Evolutionary conservation across 2,888 invertebrate species (phyloP), one percentile per base, ranked within the genome.

Genomic region (Spialia ferax): DNA sequence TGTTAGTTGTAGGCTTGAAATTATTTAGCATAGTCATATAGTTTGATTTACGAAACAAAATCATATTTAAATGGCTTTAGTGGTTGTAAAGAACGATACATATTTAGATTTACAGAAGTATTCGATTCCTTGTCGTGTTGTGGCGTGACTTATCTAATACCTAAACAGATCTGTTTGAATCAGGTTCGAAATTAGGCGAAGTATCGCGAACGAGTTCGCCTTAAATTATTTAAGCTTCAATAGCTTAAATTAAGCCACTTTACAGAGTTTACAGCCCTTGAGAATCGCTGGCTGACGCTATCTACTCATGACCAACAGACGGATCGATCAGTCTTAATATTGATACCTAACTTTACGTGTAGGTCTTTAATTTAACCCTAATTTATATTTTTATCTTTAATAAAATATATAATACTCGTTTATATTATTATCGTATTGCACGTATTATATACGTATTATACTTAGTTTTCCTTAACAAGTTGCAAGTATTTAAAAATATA

Each of bases 1-100:
- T 42, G 57, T 57, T 55, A 45, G 22, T 50, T 23, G 32, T 11
- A 57, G 48, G 50, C 35, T 23, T 22, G 26, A 13, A 52, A 6
- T 26, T 52, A 18, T 42, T 15, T 11, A 11, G 32, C 8, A 10
- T 11, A 11, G 1, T 32, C 32, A 7, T 32, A 32, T 32, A 32
- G 11, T 32, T 32, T 11, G 10, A 11, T 8, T 8, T 32, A 32
- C 11, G 32, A 32, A 32, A 32, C 10, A 32, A 11, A 11, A n/a
- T 11, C 8, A 7, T 11, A 2, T 32, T 11, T 1, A 2, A 11
- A 32, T 11, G 8, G 11, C 0, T 32, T 11, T 32, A 11, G 32
- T 11, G 11, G 6, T n/a, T n/a, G n/a, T n/a, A n/a, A n/a, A n/a
- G n/a, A n/a, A n/a, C n/a, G n/a, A n/a, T n/a, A n/a, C n/a, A n/a